Conservation (phyloP, 1,140 invertebrate genomes). For the Drosophila santomea region DNA sequence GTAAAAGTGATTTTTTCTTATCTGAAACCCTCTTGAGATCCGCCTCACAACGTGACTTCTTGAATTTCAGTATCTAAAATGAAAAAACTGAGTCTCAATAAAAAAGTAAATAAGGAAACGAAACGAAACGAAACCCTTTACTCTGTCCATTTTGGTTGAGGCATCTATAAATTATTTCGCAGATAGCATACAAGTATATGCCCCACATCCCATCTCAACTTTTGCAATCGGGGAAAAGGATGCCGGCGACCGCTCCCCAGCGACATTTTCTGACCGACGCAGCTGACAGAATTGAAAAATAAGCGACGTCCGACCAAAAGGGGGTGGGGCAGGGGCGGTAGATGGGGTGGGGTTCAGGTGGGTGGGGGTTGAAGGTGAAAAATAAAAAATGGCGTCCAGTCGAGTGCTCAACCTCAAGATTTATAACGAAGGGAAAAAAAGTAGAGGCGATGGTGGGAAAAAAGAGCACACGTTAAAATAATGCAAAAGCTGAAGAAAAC, state of each 20-base stretch:
- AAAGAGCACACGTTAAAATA: conserved; percentile 63
- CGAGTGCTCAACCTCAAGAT: conserved; percentile 74
- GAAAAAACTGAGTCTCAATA: conserved; percentile 3
- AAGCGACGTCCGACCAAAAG: conserved; percentile 37
- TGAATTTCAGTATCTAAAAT: conserved; percentile 23
- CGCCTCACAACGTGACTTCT: background rate
- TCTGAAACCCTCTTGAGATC: background rate
- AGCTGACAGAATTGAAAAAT: conserved; percentile 76
- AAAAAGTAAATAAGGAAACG: conserved; percentile 32
- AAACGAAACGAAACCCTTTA: conserved; percentile 34
- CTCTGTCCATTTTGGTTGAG: conserved; percentile 41
- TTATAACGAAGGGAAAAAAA: conserved; percentile 71
- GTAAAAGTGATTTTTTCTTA: conserved; percentile 1
- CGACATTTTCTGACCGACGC: conserved; percentile 62
- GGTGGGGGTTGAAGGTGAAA: conserved; percentile 40
- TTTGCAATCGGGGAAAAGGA: conserved; percentile 56
- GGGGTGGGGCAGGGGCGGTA: background rate
- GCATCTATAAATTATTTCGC: conserved; percentile 67
- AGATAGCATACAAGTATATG: conserved; percentile 72
- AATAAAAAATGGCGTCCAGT: conserved; percentile 76
- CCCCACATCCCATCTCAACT: conserved; percentile 3
- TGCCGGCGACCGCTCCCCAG: conserved; percentile 48
- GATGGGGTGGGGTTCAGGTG: conserved; percentile 3
- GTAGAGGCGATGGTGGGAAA: conserved; percentile 6
- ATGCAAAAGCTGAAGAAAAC: conserved; percentile 50